These are phyloP conservation scores for Sciurus niger DNA, from an alignment of 2,113 vertebrate species.

Conservation along the genomic window DNA sequence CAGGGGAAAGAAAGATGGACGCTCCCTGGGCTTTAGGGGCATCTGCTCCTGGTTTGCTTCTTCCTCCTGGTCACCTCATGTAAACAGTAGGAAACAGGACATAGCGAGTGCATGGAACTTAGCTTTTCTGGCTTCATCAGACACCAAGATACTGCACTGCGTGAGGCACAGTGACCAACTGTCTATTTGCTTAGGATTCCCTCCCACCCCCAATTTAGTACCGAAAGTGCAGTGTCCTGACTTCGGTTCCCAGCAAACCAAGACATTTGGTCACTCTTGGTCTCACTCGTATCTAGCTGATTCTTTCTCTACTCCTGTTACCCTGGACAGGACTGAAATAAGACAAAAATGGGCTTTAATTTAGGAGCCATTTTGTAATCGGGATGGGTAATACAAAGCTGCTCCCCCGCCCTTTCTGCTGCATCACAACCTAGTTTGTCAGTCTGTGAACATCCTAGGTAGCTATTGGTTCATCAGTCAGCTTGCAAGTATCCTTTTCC, in stretches of 20 bases:
- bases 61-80: background rate
- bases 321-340: background rate
- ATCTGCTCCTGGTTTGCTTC: background rate
- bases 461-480: too few species aligned
- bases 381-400: background rate
- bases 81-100: background rate
- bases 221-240: background rate
- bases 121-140: background rate
- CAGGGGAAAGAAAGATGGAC: background rate
- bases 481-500: too few species aligned
- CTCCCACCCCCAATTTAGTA: too few species aligned
- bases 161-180: background rate
- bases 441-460: too few species aligned
- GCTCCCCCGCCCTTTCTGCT: too few species aligned
- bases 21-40: background rate
- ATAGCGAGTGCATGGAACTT: background rate
- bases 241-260: background rate
- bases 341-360: slow-evolving; percentile 1
- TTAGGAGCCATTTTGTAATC: background rate
- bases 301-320: slow-evolving; percentile 30
- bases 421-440: too few species aligned
- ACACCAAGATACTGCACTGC: background rate
- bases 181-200: background rate
- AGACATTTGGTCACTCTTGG: background rate
- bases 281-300: background rate